Evolutionary conservation across 1,140 invertebrate species (phyloP).

Genomic region (Aphaenogaster rudis): DNA sequence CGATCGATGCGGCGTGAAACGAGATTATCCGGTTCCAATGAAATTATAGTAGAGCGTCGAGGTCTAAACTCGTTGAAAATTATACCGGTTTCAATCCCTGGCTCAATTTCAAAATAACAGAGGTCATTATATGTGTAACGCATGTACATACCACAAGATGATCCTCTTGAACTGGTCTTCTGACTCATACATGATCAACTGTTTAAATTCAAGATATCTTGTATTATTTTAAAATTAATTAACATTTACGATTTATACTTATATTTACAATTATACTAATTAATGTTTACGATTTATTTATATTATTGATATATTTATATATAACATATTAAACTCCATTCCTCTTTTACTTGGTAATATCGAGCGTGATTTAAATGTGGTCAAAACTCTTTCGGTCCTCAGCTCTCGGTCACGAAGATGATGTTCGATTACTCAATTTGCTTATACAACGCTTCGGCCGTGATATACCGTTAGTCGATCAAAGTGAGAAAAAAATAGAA

Average conservation of each 20-base stretch:
- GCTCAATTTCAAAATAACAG: not conserved
- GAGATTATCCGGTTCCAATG: slow-evolving; percentile 24
- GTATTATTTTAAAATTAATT: not conserved
- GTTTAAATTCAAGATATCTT: not conserved
- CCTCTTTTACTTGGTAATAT: not conserved
- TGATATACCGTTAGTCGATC: slow-evolving; percentile 45
- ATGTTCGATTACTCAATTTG: slow-evolving; percentile 51
- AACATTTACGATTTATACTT: not conserved
- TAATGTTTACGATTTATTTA: not conserved
- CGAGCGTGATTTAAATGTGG: not conserved
- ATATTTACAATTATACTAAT: not conserved
- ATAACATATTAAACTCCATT: not conserved
- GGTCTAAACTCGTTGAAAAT: not conserved
- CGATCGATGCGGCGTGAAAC: slow-evolving; percentile 31
- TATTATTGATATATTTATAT: not conserved
- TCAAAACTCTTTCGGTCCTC: not conserved
- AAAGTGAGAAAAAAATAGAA: slow-evolving; percentile 14
- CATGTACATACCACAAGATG: not conserved
- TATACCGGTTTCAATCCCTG: not conserved
- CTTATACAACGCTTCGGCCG: slow-evolving; percentile 29
- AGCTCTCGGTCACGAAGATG: not conserved
- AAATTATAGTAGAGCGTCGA: not conserved
- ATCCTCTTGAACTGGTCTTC: not conserved
- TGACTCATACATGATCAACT: not conserved
- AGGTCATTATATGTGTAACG: not conserved